Evolutionary conservation across 1,140 invertebrate genomes (phyloP), one percentile per base, ranked within the genome.

Genomic region (Caenorhabditis remanei): DNA sequence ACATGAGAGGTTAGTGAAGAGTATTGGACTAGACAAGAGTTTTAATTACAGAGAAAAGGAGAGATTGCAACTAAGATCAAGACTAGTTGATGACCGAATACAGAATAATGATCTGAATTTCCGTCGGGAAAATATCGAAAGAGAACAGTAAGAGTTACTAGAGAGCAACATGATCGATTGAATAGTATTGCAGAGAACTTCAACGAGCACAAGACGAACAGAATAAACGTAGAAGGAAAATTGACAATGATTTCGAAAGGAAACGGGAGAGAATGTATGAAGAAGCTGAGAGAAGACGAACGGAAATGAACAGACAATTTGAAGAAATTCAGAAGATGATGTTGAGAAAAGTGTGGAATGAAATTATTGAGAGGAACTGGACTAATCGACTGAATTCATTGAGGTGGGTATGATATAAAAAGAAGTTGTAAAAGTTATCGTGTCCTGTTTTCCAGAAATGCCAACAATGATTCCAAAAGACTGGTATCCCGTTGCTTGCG

Each of bases 361-460:
- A 65, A 13, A 41, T 9, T 6, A 65, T 65, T 40, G 63, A 65
- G n/a, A 65, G 32, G 32, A 65, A 65, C n/a, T 65, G 63, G 63
- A 65, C 63, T 9, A 40, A 32, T 65, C 21, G 63, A 9, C 40
- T 65, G 32, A 65, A 65, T 65, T 7, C 9, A 2, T 2, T 40
- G 1, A 65, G 63, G 63, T 41, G 11, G 16, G 63, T 65, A 16
- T 13, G 9, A 16, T 53, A 53, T 53, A 32, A 32, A n/a, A 32
- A 32, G 32, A 1, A 13, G 50, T 53, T 53, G 9, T 53, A 9
- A 53, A 1, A n/a, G 58, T 21, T 1, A 6, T 19, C 13, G 21
- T 19, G 58, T 32, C 32, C 1, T 32, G 2, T 32, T 61, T 61
- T 65, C 11, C 63, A 65, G 63, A 6, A 13, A 5, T 41, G 63